Base-by-base conservation (phyloP, 2,888 invertebrate species). In the Drosophila robusta region DNA sequence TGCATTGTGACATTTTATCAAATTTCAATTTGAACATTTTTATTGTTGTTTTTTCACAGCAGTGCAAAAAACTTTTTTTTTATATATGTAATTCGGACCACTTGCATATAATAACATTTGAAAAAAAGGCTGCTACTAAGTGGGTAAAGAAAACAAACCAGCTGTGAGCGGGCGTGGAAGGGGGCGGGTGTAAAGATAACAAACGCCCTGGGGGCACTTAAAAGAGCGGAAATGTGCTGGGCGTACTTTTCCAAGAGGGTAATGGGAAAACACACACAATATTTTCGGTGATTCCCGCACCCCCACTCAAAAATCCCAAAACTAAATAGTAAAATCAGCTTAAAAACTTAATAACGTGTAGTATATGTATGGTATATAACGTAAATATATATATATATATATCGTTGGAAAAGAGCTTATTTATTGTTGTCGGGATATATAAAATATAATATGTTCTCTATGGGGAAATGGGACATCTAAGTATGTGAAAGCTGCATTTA, bases 61-160 rank as follows among this genome's bases (percentile, higher is more conserved):
- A 29, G 29, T 29, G 29, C 7, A 29, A 29, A 29, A 29, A 29
- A 3, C 29, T 18, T 32, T 22, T 4, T 14, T 39, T 16, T 39
- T 11, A 18, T 18, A 1, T 18, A 18, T 18, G 34, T 9, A 51
- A 42, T 18, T 42, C 39, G 61, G 9, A 36, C 63, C 68, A 73
- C 68, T 73, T 73, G 56, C 73, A 68, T 67, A 64, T 52, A 52
- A 73, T 45, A 73, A 73, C 58, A 73, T 73, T 64, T 71, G 60
- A 34, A 42, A 18, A 52, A 34, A 60, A 71, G 57, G 60, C 51
- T 57, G 39, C 65, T 45, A n/a, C 52, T 45, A 57, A 62, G 61
- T 66, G 72, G 39, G 29, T 46, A 52, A 62, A 24, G 47, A 72
- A 63, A 62, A 55, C 52, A 72, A 34, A 9, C 11, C 38, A 44